A percentile compares a stretch with the other conserved stretches of the same genome.
These are phyloP conservation scores for Argyresthia albistria DNA, from an alignment of 2,888 invertebrate species.

Conservation along the genomic window DNA sequence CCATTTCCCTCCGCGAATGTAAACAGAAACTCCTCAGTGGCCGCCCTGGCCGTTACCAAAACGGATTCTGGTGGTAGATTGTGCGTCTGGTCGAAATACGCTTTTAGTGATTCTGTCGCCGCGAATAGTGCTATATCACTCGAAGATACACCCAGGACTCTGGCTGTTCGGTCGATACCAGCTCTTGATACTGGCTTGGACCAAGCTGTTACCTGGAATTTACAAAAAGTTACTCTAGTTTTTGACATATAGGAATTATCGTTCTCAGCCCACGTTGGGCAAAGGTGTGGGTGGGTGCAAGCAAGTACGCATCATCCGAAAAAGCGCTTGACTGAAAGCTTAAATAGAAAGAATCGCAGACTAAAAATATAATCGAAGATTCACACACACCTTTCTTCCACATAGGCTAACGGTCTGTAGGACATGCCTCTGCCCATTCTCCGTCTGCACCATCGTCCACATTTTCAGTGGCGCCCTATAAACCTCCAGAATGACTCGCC, in stretches of 20 bases:
- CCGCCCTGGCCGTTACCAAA: conserved; percentile 75
- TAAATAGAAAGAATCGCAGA: no score
- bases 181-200: conserved; percentile 75
- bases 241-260: no score
- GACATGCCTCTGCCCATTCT: conserved; percentile 66
- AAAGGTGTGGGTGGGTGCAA: no score
- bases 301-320: no score
- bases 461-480: conserved; percentile 51
- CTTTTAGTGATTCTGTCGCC: conserved; percentile 74
- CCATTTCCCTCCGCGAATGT: conserved; percentile 59
- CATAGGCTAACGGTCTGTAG: conserved; percentile 77
- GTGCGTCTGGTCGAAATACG: conserved; percentile 73
- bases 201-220: conserved; percentile 75
- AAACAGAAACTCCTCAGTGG: conserved; percentile 70
- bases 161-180: conserved; percentile 70
- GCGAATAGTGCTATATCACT: conserved; percentile 77
- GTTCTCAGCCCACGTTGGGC: no score
- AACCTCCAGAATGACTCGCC: conserved; percentile 34
- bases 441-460: conserved; percentile 67
- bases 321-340: no score
- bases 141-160: conserved; percentile 72
- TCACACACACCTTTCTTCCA: conserved; percentile 72
- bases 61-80: conserved; percentile 69
- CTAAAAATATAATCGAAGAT: no score
- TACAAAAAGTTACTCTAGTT: no score